Evolutionary conservation across 2,113 vertebrate genomes (phyloP).

Genomic region (Burhinus oedicnemus): DNA sequence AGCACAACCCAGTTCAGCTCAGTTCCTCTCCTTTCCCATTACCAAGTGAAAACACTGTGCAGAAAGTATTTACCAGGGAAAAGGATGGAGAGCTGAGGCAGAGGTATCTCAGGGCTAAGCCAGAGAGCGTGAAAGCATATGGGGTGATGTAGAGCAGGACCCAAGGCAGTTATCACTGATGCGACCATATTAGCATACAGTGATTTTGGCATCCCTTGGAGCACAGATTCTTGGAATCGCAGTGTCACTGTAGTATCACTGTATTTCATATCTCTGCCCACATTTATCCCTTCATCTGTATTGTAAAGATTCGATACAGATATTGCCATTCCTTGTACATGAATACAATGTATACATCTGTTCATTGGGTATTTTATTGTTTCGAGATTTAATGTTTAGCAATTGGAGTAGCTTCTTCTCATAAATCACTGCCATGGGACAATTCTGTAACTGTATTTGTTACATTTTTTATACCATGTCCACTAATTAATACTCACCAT

Average conservation of each 20-base stretch:
- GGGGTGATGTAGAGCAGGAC: neutral
- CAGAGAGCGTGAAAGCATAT: neutral
- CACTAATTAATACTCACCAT: neutral
- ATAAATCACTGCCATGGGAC: neutral
- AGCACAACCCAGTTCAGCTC: neutral
- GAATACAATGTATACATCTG: neutral
- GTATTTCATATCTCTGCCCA: neutral
- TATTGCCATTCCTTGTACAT: neutral
- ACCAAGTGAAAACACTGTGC: neutral
- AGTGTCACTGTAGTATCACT: neutral
- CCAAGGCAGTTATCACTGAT: neutral
- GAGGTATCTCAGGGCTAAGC: neutral
- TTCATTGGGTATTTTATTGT: neutral
- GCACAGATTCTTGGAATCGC: neutral
- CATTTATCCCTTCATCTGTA: neutral
- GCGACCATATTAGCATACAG: no score
- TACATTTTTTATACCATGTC: neutral
- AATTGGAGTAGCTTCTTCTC: neutral
- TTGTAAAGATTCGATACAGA: neutral
- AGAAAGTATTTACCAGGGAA: neutral
- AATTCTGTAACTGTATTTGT: neutral
- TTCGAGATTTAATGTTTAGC: neutral
- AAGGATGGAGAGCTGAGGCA: neutral
- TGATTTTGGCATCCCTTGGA: neutral
- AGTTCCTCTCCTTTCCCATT: neutral